Base-by-base conservation (phyloP, 2,888 invertebrate species). In the Cephonodes hylas region DNA sequence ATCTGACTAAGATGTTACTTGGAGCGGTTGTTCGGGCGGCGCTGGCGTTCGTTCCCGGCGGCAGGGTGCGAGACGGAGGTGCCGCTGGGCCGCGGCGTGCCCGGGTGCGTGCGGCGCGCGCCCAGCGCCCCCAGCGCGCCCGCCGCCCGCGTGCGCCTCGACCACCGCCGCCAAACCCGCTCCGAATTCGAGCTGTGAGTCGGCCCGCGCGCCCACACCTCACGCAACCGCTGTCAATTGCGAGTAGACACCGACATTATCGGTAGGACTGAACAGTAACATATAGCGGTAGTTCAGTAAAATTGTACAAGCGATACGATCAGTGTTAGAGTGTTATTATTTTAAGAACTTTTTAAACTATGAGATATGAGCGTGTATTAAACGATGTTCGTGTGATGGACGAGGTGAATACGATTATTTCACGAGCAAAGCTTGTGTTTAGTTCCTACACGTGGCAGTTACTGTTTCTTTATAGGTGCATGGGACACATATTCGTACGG, bases 1-100 rank as follows among this genome's bases (percentile, higher is more conserved):
- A 95, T 95, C 93, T 95, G 95, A 95, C 95, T 95, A 95, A 95
- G 95, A 94, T 94, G 94, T 94, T 94, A 94, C 93, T 93, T 95
- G 93, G 95, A 95, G 94, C 94, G 94, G 91, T 88, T 95, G 91
- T 95, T 95, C 88, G 94, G 93, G 80, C 91, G 92, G 84, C 92
- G 93, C 70, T 93, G 93, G 93, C 91, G 93, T 74, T 88, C 89
- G 71, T 91, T 90, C 75, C 91, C 91, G 72, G 80, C 88, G 67
- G 86, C 84, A 67, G 88, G 89, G 69, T 84, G 82, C 81, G 90
- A 88, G 81, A 67, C 79, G 69, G 89, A 86, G 75, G 79, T 83
- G 70, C 80, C 83, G 68, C 73, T 69, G 66, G 77, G 76, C 66
- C 88, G 70, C 66, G 70, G 71, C 69, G 70, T 67, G 66, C 85